A percentile compares a stretch with the other conserved stretches of the same genome.
Conservation (phyloP, 37 sponge, comb jelly and placozoan genomes). For the Petrosia ficiformis region DNA sequence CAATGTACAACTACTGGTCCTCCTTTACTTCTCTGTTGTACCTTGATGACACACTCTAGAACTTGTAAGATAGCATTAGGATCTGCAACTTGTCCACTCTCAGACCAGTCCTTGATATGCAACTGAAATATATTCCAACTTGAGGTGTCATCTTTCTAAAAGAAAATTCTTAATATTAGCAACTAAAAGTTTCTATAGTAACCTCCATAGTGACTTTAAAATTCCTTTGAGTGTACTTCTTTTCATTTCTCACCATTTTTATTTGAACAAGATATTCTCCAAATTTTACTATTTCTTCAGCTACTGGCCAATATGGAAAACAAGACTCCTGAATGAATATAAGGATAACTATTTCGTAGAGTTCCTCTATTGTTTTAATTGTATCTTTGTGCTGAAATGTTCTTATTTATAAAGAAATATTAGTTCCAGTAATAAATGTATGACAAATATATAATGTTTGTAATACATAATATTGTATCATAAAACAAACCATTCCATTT, state of each 20-base stretch:
- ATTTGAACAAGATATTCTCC: slow-evolving; percentile 31
- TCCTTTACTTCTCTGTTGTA: neutral
- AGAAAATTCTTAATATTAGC: neutral
- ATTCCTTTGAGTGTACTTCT: slow-evolving; percentile 29
- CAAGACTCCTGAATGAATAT: slow-evolving; percentile 48
- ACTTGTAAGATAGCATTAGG: neutral
- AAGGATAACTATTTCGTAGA: too few species aligned
- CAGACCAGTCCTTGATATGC: neutral
- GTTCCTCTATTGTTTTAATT: too few species aligned
- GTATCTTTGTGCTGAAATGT: too few species aligned
- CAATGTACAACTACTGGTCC: slow-evolving; percentile 13
- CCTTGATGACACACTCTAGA: neutral
- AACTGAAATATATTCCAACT: slow-evolving; percentile 1
- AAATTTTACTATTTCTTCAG: slow-evolving; percentile 17
- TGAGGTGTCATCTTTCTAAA: neutral
- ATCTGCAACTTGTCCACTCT: neutral
- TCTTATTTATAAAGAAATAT: too few species aligned
- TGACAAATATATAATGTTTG: too few species aligned
- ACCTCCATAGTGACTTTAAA: slow-evolving; percentile 5
- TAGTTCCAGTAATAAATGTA: too few species aligned
- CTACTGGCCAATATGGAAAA: slow-evolving; percentile 71
- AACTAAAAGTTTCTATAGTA: neutral
- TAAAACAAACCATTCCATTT: slow-evolving; percentile 14
- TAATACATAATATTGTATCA: too few species aligned
- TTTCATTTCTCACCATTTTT: slow-evolving; percentile 9